A percentile compares a stretch with the other conserved stretches of the same genome.
Conservation (phyloP, 2,113 vertebrate genomes). For the Tinamus guttatus region DNA sequence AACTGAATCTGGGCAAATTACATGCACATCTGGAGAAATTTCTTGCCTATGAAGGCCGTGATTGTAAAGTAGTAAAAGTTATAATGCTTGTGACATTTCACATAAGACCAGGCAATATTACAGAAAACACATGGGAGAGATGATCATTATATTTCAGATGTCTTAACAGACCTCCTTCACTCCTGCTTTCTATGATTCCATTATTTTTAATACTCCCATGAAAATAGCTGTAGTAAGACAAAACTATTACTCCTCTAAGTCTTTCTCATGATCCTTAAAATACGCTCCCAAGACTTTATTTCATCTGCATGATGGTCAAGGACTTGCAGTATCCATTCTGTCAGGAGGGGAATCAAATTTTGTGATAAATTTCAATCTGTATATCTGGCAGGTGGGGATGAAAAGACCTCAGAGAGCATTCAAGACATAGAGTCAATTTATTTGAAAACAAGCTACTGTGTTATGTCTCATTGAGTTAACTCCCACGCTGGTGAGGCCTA, state of each 20-base stretch:
- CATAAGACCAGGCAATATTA: neutral
- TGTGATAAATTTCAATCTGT: neutral
- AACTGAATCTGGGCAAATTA: neutral
- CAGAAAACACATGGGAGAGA: neutral
- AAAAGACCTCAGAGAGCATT: neutral
- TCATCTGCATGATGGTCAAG: neutral
- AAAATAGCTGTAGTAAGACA: neutral
- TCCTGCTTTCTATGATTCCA: neutral
- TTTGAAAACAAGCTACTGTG: neutral
- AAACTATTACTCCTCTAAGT: neutral
- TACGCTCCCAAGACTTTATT: neutral
- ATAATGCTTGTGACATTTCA: neutral
- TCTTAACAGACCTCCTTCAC: neutral
- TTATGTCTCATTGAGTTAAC: neutral
- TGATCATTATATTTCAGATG: neutral
- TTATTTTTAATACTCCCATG: neutral
- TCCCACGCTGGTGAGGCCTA: neutral
- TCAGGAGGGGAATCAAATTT: neutral
- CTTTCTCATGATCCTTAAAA: neutral
- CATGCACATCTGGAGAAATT: neutral
- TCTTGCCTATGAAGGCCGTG: neutral
- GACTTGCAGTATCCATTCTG: neutral
- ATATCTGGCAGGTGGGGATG: neutral
- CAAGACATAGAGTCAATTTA: accelerated
- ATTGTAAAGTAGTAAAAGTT: neutral